Evolutionary conservation across 1,140 invertebrate species (phyloP), one percentile per base, ranked within the genome.

Genomic region (Hylaeus anthracinus): DNA sequence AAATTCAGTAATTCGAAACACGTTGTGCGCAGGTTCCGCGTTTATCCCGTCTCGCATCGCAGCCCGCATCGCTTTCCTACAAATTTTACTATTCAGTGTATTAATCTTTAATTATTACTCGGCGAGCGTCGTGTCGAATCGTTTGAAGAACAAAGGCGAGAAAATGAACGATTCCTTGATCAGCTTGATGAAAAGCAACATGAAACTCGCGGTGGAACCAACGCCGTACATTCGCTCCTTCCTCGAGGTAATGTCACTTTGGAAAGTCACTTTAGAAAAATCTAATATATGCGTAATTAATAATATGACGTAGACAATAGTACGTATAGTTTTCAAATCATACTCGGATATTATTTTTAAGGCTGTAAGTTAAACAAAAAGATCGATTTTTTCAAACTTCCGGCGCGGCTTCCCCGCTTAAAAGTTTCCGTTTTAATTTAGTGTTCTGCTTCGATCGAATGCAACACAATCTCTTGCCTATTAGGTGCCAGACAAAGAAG

Each of bases 101-200:
- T 60, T 88, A 37, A 84, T 88, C 1, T 5, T 85, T 1, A 88
- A 88, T 65, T 88, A 88, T 26, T 88, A 88, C n/a, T 84, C 83
- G 9, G 87, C 87, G n/a, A 84, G 83, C 5, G 65, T 88, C 3
- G 87, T 88, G 14, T 88, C 87, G 5, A 75, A 81, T 15, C 69
- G 86, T 41, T 69, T 88, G 45, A 88, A 81, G 48, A 81, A 88
- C 26, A 71, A 56, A 2, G 73, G 15, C 0, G 63, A 81, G 4
- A 88, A 88, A n/a, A 88, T 88, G 84, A 82, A 86, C 12, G 87
- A 88, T 51, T 88, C 87, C 12, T 39, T 88, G 39, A 78, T 84
- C 5, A 74, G 39, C 9, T 58, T 88, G 39, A 65, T 80, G 3
- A 72, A 86, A 2, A 82, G 80, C 9, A 61, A 82, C 60, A 45